Evolutionary conservation across 2,797 vertebrate species (phyloP), one percentile per base, ranked within the genome.

Genomic region (Sebastes alutus): DNA sequence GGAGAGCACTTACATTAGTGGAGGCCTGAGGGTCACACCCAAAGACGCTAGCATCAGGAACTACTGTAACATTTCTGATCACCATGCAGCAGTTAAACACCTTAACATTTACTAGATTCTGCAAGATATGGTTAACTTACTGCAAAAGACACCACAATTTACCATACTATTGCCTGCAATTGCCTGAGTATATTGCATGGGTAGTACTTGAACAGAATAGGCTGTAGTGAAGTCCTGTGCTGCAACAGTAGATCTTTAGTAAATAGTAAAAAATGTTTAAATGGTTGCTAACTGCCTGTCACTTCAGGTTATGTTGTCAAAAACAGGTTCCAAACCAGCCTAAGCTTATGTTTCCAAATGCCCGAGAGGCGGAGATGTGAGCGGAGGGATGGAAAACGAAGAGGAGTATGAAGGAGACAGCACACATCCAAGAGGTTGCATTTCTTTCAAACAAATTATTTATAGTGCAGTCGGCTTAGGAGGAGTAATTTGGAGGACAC

Each of bases 371-470:
- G 13, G 58, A 35, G 62, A 55, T 1, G 46, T 14, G 64, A 70
- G 46, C 1, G 38, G 6, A 77, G 58, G 22, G 67, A 69, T 61
- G 74, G 81, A 78, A 87, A 82, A 85, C 25, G 59, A 74, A 65
- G 64, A 81, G 6, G n/a, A 59, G 76, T 22, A 72, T 52, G 68
- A 68, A 70, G 75, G 73, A 54, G 64, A 75, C 49, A 65, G 56
- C 72, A 78, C 65, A n/a, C 83, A 85, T 88, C 83, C 55, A 84
- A 89, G 86, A 90, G 92, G 90, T 84, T 93, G 83, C 83, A 86
- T 94, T 94, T 93, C 92, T 90, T 90, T 88, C 84, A 83, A 88
- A 91, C 89, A 72, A 94, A 96, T 96, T 96, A 96, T 95, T 95
- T 96, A 95, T 94, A 95, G 94, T 69, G 84, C 80, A 42, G 83